phyloP scores from a whole-genome alignment of 2,797 vertebrate genomes.

The Urophycis tenuis region DNA sequence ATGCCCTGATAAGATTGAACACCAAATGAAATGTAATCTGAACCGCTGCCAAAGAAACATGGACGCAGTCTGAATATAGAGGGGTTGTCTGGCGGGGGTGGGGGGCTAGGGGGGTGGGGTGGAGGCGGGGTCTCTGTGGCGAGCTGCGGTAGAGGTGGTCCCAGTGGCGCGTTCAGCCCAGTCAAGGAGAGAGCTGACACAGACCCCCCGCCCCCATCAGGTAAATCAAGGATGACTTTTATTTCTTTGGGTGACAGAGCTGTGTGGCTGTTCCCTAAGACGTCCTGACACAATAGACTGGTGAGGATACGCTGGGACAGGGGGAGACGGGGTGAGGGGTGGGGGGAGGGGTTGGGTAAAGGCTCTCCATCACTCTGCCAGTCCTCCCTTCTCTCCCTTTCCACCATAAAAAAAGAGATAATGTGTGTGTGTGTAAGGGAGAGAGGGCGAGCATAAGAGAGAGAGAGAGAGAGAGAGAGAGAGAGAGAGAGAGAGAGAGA shows the following conservation, averaged over 20 bases:
- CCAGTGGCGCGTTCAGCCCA: constrained; percentile 23
- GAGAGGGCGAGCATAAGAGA: too few species aligned
- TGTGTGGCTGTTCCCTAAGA: constrained; percentile 46
- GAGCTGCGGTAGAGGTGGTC: constrained; percentile 40
- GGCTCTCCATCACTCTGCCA: constrained; percentile 15
- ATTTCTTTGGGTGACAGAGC: constrained; percentile 63
- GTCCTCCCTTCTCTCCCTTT: not conserved
- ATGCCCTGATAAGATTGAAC: constrained; percentile 63
- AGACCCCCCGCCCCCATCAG: constrained; percentile 57
- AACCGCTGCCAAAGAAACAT: constrained; percentile 55
- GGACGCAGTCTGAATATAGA: constrained; percentile 52
- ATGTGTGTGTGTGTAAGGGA: not conserved
- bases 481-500: not conserved
- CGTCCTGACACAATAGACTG: constrained; percentile 41
- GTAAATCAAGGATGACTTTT: constrained; percentile 71
- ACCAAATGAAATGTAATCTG: constrained; percentile 51
- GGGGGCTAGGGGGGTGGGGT: constrained; percentile 43
- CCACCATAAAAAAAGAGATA: not conserved
- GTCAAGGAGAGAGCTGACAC: constrained; percentile 65
- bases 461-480: not conserved
- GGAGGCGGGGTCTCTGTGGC: constrained; percentile 9
- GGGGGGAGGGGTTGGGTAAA: constrained; percentile 10
- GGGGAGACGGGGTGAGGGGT: not conserved
- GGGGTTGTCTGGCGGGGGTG: constrained; percentile 34
- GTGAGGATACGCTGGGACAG: constrained; percentile 33